Evolutionary conservation across 2,113 vertebrate genomes (phyloP).

Genomic region (Xiphophorus hellerii): DNA sequence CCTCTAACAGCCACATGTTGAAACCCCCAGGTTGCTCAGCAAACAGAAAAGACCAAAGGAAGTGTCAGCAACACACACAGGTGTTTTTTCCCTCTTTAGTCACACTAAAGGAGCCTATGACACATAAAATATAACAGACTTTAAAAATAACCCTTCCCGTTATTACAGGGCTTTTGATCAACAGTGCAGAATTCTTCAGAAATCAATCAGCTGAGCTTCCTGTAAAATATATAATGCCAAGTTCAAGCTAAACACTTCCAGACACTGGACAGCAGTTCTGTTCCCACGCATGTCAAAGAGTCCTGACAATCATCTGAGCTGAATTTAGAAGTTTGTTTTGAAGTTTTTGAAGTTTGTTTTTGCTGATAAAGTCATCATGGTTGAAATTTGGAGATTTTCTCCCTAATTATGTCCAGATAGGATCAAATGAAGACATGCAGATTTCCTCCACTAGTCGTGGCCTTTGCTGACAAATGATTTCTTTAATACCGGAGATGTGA

Average conservation of each 20-base stretch:
- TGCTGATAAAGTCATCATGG: constrained; percentile 64
- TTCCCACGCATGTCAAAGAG: constrained; percentile 92
- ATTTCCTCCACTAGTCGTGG: constrained; percentile 9
- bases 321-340: no score
- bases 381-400: constrained; percentile 71
- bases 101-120: constrained; percentile 27
- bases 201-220: constrained; percentile 84
- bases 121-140: constrained; percentile 43
- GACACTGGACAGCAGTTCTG: constrained; percentile 86
- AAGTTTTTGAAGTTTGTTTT: constrained; percentile 74
- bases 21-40: constrained; percentile 30
- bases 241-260: constrained; percentile 91
- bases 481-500: constrained; percentile 9
- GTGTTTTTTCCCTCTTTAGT: constrained; percentile 24
- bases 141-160: constrained; percentile 16
- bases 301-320: constrained; percentile 88
- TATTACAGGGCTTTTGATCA: constrained; percentile 44
- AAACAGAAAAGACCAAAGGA: constrained; percentile 20
- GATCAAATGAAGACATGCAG: constrained; percentile 12
- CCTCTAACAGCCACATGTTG: constrained; percentile 45
- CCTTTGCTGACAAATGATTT: constrained; percentile 25
- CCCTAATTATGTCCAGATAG: constrained; percentile 46
- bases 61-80: constrained; percentile 49
- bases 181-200: constrained; percentile 73
- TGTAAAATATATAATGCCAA: constrained; percentile 82